Evolutionary conservation across 2,888 invertebrate species (phyloP), one percentile per base, ranked within the genome.

Genomic region (Sisyra terminalis): DNA sequence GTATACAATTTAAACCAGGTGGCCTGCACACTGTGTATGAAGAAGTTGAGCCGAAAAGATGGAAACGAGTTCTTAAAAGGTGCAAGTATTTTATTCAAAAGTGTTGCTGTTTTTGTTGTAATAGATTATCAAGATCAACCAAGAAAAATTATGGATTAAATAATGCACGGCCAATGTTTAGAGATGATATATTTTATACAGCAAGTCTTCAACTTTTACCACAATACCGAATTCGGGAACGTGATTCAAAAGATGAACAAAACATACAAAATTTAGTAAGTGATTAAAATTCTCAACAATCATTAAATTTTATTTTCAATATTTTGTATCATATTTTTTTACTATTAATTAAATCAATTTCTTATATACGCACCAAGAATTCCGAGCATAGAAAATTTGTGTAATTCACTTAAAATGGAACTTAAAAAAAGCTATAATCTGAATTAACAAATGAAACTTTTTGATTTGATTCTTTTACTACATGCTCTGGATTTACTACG

Each of bases 101-200:
- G 7, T 24, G 43, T 32, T 50, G 42, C 30, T 48, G 46, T 31
- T 43, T 44, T 32, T 50, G 47, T 38, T 41, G 43, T 39, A 39
- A 10, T 3, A 37, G 34, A 13, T 47, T 44, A n/a, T 37, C 32
- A 10, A 15, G 14, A 15, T 35, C 14, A 11, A 35, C 14, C n/a
- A 15, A 11, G 16, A 7, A 3, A 11, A 7, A 15, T 4, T 4
- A 34, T 1, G 17, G n/a, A 16, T 29, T 14, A 34, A 11, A 24
- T 24, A 24, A 7, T 8, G 34, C 51, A 41, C 51, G 59, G 48
- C 79, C 79, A 0, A 60, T 83, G 50, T 76, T 78, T 54, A 64
- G 76, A 39, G 74, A 76, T 48, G 83, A 84, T 53, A 76, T 82
- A 41, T 79, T 81, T 58, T 83, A 75, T 54, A 64, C 66, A n/a